Evolutionary conservation across 1,140 invertebrate genomes (phyloP).

Genomic region (Aphaenogaster rudis): DNA sequence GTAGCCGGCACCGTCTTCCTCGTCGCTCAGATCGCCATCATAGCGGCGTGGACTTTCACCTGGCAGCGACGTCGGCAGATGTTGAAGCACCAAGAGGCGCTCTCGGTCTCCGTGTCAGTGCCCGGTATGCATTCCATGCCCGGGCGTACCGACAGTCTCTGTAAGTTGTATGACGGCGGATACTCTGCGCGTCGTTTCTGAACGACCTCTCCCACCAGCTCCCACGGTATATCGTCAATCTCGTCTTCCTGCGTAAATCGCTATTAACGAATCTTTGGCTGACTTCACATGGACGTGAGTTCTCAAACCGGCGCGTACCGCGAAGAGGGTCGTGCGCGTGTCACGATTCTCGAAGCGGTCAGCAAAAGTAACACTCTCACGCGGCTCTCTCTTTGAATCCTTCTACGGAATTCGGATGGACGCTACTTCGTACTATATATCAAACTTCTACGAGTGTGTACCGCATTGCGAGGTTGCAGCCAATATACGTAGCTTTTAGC

Average conservation of each 20-base stretch:
- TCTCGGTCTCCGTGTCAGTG: constrained; percentile 88
- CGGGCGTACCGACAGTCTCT: constrained; percentile 91
- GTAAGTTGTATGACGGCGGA: constrained; percentile 95
- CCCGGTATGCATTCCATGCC: constrained; percentile 88
- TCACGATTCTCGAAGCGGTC: constrained; percentile 7
- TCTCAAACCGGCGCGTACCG: constrained; percentile 9
- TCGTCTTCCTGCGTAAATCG: constrained; percentile 56
- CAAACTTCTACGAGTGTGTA: constrained; percentile 36
- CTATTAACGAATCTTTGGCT: constrained; percentile 23
- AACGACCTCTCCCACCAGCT: constrained; percentile 72
- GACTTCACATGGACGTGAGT: constrained; percentile 46
- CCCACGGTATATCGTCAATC: constrained; percentile 46
- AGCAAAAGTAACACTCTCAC: constrained; percentile 15
- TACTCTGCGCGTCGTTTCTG: constrained; percentile 93
- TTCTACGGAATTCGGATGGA: constrained; percentile 29
- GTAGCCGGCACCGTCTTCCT: constrained; percentile 94
- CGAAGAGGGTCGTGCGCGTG: not conserved
- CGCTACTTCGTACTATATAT: constrained; percentile 26
- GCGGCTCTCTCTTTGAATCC: constrained; percentile 39
- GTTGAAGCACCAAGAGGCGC: constrained; percentile 87
- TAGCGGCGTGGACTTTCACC: constrained; percentile 94
- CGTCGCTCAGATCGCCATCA: constrained; percentile 93
- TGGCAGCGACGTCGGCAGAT: constrained; percentile 92
- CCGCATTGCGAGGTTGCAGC: constrained; percentile 46
- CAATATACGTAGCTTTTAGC: constrained; percentile 58